These are phyloP conservation scores for Pemphigus obesinymphae DNA, from an alignment of 1,140 invertebrate genomes.

Conservation along the genomic window DNA sequence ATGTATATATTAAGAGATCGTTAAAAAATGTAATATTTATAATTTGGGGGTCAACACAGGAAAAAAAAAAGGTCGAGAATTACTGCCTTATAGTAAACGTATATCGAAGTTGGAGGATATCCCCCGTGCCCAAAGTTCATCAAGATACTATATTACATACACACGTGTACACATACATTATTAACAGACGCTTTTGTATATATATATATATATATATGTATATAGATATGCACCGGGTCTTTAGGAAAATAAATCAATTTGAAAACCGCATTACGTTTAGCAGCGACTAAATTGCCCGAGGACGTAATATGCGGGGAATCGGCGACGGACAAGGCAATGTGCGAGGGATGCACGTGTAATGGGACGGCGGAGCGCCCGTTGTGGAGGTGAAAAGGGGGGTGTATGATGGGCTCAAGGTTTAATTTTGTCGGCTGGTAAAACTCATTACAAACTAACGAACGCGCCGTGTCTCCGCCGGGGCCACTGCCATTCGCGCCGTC, in stretches of 20 bases:
- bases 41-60: too few species aligned
- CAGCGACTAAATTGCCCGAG: conserved; percentile 20
- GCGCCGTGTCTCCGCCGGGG: neutral
- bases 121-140: too few species aligned
- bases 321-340: neutral
- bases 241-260: conserved; percentile 12
- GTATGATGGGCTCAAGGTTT: neutral
- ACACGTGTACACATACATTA: neutral
- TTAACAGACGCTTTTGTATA: neutral
- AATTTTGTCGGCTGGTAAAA: conserved; percentile 37
- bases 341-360: neutral
- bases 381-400: neutral
- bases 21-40: too few species aligned
- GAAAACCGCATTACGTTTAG: conserved; percentile 27
- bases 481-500: neutral
- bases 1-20: too few species aligned
- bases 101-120: too few species aligned
- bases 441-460: conserved; percentile 39
- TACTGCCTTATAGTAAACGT: too few species aligned
- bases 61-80: too few species aligned
- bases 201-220: too few species aligned
- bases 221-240: neutral
- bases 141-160: too few species aligned
- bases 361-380: neutral
- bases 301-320: neutral